Evolutionary conservation across 2,797 vertebrate species (phyloP).

Genomic region (Centroberyx gerrardi): DNA sequence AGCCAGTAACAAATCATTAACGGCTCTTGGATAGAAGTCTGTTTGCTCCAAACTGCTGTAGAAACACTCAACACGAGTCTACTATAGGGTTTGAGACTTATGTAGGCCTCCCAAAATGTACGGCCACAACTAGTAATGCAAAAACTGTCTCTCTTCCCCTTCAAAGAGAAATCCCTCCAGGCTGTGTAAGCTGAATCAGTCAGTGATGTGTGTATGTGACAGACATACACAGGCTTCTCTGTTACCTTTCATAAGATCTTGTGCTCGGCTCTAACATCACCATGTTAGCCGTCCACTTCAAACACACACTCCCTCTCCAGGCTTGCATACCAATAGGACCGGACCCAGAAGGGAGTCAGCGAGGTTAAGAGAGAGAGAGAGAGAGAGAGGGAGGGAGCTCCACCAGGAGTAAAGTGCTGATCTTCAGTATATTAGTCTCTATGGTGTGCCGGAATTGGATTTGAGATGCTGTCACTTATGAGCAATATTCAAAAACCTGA

Average conservation of each 20-base stretch:
- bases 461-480: no score
- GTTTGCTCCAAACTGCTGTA: constrained; percentile 4
- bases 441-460: no score
- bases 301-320: constrained; percentile 2
- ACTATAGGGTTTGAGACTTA: background rate
- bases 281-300: constrained; percentile 3
- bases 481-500: no score
- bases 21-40: no score
- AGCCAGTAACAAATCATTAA: background rate
- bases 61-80: background rate
- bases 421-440: no score
- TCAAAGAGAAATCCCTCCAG: background rate
- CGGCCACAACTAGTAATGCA: background rate
- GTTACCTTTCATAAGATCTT: background rate
- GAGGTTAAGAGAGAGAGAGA: constrained; percentile 6
- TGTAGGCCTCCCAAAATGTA: constrained; percentile 10
- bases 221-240: background rate
- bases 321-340: background rate
- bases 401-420: background rate
- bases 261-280: background rate
- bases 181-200: background rate
- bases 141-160: background rate
- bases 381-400: background rate
- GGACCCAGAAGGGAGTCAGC: background rate
- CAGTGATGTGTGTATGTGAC: background rate